Evolutionary conservation across 92 coral and sea anemone genomes (phyloP).

Genomic region (Palythoa grandiflora): DNA sequence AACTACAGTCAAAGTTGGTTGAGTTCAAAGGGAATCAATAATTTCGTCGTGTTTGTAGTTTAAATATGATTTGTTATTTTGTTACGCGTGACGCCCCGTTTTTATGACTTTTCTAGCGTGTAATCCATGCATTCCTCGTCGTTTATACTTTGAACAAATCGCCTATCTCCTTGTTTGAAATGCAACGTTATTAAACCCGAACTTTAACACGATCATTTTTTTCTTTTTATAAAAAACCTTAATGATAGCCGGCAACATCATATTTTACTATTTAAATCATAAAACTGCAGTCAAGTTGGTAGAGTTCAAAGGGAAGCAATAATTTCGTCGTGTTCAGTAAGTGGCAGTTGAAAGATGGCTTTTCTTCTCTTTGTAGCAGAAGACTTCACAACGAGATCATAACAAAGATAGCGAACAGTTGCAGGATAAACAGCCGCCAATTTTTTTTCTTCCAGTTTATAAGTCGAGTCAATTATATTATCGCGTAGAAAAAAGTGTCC

Average conservation of each 20-base stretch:
- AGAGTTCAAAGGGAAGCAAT: slow-evolving; percentile 27
- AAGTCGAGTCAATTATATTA: slow-evolving; percentile 3
- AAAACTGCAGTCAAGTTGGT: slow-evolving; percentile 17
- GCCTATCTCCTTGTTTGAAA: no score
- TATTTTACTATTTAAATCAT: not conserved
- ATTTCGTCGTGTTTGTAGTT: slow-evolving; percentile 3
- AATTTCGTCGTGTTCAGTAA: slow-evolving; percentile 22
- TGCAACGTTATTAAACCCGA: no score
- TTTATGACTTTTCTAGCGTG: no score
- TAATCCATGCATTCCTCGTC: no score
- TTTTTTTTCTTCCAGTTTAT: slow-evolving; percentile 10
- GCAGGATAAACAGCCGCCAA: slow-evolving; percentile 13
- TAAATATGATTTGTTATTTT: no score
- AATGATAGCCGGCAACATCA: no score
- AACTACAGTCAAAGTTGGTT: not conserved
- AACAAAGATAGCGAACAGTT: slow-evolving; percentile 1
- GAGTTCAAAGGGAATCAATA: slow-evolving; percentile 21
- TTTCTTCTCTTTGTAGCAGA: slow-evolving; percentile 16
- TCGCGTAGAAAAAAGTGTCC: slow-evolving; percentile 28
- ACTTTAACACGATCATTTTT: no score
- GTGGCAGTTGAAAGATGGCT: slow-evolving; percentile 21
- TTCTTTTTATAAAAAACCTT: no score
- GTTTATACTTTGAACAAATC: no score
- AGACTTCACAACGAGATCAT: slow-evolving; percentile 22
- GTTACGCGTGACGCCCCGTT: no score